Base-by-base conservation (phyloP, 2,888 invertebrate species). In the Acutogordius australiensis region DNA sequence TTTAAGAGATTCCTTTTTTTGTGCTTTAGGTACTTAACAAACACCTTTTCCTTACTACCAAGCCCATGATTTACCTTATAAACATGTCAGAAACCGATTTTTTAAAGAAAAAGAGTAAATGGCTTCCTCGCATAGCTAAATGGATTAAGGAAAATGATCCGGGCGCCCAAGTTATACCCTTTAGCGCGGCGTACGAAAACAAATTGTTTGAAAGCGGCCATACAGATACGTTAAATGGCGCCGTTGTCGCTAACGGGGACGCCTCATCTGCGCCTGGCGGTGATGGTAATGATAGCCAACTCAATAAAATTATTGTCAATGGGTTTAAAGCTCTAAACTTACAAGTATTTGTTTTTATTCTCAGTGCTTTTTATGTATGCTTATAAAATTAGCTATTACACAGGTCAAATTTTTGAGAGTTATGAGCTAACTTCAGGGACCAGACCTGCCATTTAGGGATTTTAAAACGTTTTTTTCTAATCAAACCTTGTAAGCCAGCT, bases 131-230 rank as follows among this genome's bases (percentile, higher is more conserved):
- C 75, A 83, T 99, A 67, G 97, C 97, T 71, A 90, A 90, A 71
- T 97, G 90, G 90, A 83, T 99, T 65, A 91, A 97, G 71, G 82
- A 82, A 69, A 80, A 91, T 69, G 97, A 99, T 70, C 82, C 88
- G 0, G 91, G 91, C 1, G 80, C 90, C 0, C 76, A 80, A 1
- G 79, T 94, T 45, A 88, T 99, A 64, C 94, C 94, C 0, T 94
- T 97, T 75, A 91, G 90, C 23, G 94, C 91, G 0, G 80, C 76
- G 18, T 80, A 90, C 66, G 97, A 99, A 72, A 77, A 78, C 62
- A 82, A 82, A 72, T 70, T 91, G 27, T 68, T n/a, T n/a, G n/a
- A n/a, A n/a, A n/a, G n/a, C n/a, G n/a, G n/a, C n/a, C n/a, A n/a
- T n/a, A n/a, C n/a, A n/a, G n/a, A n/a, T n/a, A n/a, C n/a, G n/a